Evolutionary conservation across 1,140 invertebrate genomes (phyloP), one percentile per base, ranked within the genome.

Genomic region (Anastatus disparis): DNA sequence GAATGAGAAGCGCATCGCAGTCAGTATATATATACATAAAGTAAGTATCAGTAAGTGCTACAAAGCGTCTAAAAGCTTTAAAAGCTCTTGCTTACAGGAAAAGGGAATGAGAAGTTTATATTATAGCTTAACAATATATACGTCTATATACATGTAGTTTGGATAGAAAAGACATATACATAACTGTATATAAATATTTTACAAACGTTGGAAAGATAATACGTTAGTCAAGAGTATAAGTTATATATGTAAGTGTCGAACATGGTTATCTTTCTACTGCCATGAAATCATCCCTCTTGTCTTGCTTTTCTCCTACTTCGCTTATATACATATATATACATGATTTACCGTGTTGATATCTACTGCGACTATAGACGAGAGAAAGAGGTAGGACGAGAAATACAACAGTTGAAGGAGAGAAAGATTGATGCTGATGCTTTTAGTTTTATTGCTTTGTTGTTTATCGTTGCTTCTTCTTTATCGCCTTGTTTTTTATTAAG

Each of bases 201-300:
- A n/a, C 38, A 56, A 44, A 31, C 52, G n/a, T 26, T n/a, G 52
- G 26, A 0, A n/a, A 38, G 66, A 68, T 68, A 59, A 52, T 69
- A 44, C 27, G 20, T 44, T n/a, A 17, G 26, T 0, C 17, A 48
- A 15, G 27, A 22, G 27, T 56, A 22, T n/a, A n/a, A n/a, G n/a
- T n/a, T n/a, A n/a, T n/a, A n/a, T n/a, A n/a, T n/a, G 24, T 44
- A 44, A 58, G 29, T 8, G 31, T 52, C 56, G 55, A 52, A 50
- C 17, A n/a, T 31, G 55, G 10, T 69, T 69, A 69, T 69, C 44
- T 69, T 48, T 61, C 55, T 52, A 56, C 56, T n/a, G 29, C 27
- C 55, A 8, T 68, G 42, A 69, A 69, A 69, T 69, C 56, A 31
- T 38, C 56, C 65, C 20, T 22, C 22, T 31, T 17, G 29, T 24